phyloP scores from a whole-genome alignment of 2,888 invertebrate genomes.

The Drosophila percnosoma region DNA sequence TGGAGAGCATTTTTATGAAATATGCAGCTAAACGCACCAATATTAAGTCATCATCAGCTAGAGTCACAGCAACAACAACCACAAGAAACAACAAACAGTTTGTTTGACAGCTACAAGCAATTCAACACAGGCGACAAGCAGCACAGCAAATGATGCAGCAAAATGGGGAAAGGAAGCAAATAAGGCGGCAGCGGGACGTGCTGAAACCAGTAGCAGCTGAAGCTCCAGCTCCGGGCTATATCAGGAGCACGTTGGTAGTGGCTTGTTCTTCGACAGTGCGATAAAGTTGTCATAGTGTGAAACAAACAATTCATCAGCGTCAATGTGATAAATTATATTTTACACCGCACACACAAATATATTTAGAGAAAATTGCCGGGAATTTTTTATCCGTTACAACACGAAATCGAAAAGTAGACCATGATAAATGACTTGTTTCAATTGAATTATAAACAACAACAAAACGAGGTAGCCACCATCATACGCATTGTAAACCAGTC shows the following conservation, averaged over 20 bases:
- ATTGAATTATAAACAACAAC: conserved; percentile 75
- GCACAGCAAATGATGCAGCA: conserved; percentile 62
- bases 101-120: conserved; percentile 67
- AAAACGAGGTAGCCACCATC: conserved; percentile 42
- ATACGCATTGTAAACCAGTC: conserved; percentile 43
- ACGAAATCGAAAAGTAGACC: conserved; percentile 59
- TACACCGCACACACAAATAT: conserved; percentile 45
- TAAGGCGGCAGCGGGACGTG: conserved; percentile 14
- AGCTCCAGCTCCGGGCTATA: neutral
- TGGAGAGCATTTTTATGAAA: conserved; percentile 47
- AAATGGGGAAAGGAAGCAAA: conserved; percentile 22
- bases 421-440: conserved; percentile 70
- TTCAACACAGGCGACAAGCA: conserved; percentile 55
- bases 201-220: conserved; percentile 6
- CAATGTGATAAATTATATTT: conserved; percentile 78
- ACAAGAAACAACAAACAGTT: conserved; percentile 23
- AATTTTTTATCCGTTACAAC: conserved; percentile 60
- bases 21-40: conserved; percentile 50
- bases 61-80: conserved; percentile 11
- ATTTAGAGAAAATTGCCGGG: conserved; percentile 50
- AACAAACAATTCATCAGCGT: conserved; percentile 79
- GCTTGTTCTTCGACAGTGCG: conserved; percentile 42
- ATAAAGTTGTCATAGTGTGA: conserved; percentile 80
- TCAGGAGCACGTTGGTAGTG: neutral
- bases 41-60: conserved; percentile 65